Conservation (phyloP, 53 echinoderm and acorn worm species). For the Antedon mediterranea region DNA sequence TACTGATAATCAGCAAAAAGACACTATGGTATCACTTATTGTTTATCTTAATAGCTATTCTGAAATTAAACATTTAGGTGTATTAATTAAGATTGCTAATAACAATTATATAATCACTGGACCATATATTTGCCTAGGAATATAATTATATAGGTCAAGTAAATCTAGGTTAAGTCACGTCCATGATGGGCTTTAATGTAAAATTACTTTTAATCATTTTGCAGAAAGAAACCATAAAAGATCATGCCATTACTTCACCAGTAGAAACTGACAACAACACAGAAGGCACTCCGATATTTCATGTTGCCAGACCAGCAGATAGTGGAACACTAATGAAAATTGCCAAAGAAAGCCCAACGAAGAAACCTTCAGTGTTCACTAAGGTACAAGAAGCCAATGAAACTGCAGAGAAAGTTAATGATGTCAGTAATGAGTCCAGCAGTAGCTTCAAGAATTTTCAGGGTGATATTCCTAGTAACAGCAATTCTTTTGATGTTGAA, state of each 20-base stretch:
- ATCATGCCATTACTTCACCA: not conserved
- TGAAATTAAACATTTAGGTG: too few relatives aligned
- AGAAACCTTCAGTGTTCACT: constrained; percentile 46
- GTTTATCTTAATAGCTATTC: too few relatives aligned
- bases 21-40: not conserved
- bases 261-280: constrained; percentile 7
- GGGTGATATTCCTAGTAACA: too few relatives aligned
- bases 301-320: constrained; percentile 17
- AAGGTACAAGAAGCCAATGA: constrained; percentile 41
- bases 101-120: too few relatives aligned
- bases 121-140: too few relatives aligned
- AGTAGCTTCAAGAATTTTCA: too few relatives aligned
- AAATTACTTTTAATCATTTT: not conserved
- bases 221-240: not conserved
- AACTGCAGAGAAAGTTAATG: not conserved
- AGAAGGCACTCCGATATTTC: constrained; percentile 30
- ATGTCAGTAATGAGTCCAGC: too few relatives aligned
- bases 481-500: not conserved
- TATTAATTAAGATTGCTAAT: too few relatives aligned
- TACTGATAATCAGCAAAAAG: not conserved
- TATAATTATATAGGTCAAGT: too few relatives aligned
- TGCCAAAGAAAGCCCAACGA: constrained; percentile 52
- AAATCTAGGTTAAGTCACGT: not conserved
- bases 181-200: too few relatives aligned
- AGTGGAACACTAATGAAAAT: constrained; percentile 29